Base-by-base conservation (phyloP, 2,797 vertebrate genomes). In the Pipistrellus kuhlii region DNA sequence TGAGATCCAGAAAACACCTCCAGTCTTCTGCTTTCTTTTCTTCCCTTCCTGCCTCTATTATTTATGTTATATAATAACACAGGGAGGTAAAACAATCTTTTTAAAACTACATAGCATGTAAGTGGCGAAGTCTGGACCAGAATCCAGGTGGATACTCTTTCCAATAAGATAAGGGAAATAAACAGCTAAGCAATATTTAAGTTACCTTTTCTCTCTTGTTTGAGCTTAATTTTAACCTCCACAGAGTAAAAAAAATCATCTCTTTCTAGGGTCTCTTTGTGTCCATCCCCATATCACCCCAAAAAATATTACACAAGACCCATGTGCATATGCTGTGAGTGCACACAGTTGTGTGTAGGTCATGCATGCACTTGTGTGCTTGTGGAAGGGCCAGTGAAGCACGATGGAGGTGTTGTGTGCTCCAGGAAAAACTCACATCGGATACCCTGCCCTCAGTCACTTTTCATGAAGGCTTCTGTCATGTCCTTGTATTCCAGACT, bases 401-500 rank as follows among this genome's bases (percentile, higher is more conserved):
- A 44, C 75, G 23, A 0, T 41, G 62, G 41, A 68, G 46, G 46
- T 75, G 21, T 12, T 32, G 9, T 62, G 12, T 69, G 13, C 6
- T 25, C 53, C 32, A 53, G 38, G 23, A 57, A 64, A 80, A 77
- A n/a, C 48, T 9, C n/a, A 5, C 20, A 14, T 17, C 0, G 1
- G 53, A 76, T 48, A 66, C 32, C 11, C 57, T 94, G 51, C 90
- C 85, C 59, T 73, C 59, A n/a, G 72, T 32, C 69, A 62, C 85
- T 25, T 25, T 46, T 71, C 57, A 35, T 35, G 10, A 68, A 68
- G 41, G 38, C 85, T 77, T 94, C 96, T 97, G 85, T 95, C 27
- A 9, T 85, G 93, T 95, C 86, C 73, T 59, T n/a, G 1, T 41
- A 8, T 90, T 94, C 78, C 93, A 96, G 96, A 92, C 88, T 95